These are phyloP conservation scores for Antennarius maculatus DNA, from an alignment of 2,797 vertebrate genomes.

Conservation along the genomic window DNA sequence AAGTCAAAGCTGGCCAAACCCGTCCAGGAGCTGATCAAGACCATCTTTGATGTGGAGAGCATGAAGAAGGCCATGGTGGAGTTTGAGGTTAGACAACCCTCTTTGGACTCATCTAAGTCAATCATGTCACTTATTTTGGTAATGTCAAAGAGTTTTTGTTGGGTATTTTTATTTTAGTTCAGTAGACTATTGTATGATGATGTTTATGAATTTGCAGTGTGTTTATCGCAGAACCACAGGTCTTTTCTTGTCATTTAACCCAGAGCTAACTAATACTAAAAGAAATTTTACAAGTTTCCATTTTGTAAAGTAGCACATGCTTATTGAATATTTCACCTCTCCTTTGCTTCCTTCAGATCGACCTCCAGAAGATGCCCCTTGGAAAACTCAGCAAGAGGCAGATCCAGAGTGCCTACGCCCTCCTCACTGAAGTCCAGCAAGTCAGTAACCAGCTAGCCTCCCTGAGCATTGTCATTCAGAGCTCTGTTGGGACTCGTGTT, in stretches of 20 bases:
- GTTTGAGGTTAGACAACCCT: constrained; percentile 86
- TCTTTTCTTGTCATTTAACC: not conserved
- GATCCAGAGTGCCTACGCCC: constrained; percentile 96
- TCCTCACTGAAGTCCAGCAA: constrained; percentile 96
- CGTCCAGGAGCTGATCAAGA: constrained; percentile 93
- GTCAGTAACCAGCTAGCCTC: constrained; percentile 71
- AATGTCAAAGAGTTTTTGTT: too few relatives aligned
- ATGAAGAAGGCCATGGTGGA: constrained; percentile 99
- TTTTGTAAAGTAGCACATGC: not conserved
- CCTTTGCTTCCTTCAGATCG: constrained; percentile 83
- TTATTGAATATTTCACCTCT: not conserved
- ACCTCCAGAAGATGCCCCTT: constrained; percentile 98
- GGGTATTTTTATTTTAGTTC: too few relatives aligned
- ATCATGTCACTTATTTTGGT: not conserved
- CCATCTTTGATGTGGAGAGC: constrained; percentile 98
- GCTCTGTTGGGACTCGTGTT: not conserved
- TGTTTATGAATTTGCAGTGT: too few relatives aligned
- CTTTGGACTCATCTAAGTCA: not conserved
- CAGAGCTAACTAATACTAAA: too few relatives aligned
- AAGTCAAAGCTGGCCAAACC: constrained; percentile 92
- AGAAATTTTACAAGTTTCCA: not conserved
- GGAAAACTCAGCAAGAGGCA: constrained; percentile 98
- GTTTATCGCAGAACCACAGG: too few relatives aligned
- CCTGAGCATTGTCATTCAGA: not conserved
- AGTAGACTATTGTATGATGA: not conserved